phyloP scores from a whole-genome alignment of 1,140 invertebrate species.

The Calliopsis andreniformis region DNA sequence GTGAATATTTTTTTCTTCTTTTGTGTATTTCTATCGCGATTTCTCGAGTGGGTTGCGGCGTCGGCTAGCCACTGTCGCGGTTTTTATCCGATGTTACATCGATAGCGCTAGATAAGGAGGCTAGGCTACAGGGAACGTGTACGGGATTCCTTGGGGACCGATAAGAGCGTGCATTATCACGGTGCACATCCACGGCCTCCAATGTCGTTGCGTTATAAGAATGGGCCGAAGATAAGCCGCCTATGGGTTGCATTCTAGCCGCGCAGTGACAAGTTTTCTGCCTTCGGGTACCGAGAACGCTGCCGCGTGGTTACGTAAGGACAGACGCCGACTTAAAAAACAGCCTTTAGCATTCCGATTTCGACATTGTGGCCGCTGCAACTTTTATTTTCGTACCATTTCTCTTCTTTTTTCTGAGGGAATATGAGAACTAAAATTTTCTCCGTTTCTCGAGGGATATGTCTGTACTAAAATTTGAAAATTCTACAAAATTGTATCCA shows the following conservation, averaged over 20 bases:
- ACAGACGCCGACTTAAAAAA: conserved; percentile 15
- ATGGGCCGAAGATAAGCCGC: conserved; percentile 29
- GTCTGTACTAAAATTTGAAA: too few relatives aligned
- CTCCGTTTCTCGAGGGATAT: too few relatives aligned
- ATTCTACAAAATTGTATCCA: too few relatives aligned
- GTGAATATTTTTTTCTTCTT: not conserved
- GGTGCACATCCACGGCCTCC: conserved; percentile 70
- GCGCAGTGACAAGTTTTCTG: conserved; percentile 4
- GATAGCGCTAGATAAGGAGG: conserved; percentile 40
- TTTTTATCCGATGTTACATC: conserved; percentile 47
- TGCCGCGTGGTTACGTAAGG: conserved; percentile 19
- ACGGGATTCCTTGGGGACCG: conserved; percentile 58
- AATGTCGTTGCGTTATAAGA: conserved; percentile 62
- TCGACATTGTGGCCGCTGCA: conserved; percentile 13
- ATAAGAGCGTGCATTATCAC: conserved; percentile 74
- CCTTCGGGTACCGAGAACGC: not conserved
- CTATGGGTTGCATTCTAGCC: not conserved
- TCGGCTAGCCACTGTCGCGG: conserved; percentile 27
- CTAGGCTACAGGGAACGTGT: conserved; percentile 3
- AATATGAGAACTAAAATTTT: not conserved
- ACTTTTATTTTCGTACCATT: not conserved
- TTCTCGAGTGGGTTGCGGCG: conserved; percentile 56
- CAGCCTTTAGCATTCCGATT: conserved; percentile 28
- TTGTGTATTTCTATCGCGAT: conserved; percentile 41
- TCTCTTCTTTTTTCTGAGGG: not conserved